Evolutionary conservation across 1,140 invertebrate species (phyloP).

Genomic region (Euglossa dilemma): DNA sequence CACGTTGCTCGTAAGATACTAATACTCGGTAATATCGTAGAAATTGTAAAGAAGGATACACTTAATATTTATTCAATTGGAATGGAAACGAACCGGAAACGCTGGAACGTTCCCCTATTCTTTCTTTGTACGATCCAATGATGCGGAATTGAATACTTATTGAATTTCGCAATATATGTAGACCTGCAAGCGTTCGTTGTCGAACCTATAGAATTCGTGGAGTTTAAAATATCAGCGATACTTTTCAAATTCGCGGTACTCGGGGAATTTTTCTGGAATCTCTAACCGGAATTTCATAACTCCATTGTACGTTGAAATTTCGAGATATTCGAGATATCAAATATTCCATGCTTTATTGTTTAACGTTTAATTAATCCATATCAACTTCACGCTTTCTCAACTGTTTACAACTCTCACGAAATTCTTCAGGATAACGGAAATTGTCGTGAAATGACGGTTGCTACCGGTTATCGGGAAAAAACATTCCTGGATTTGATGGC

Average conservation of each 20-base stretch:
- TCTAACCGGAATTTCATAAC: too few species aligned
- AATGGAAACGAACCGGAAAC: background rate
- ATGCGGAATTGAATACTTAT: background rate
- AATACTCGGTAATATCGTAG: background rate
- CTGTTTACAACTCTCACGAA: background rate
- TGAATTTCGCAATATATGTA: background rate
- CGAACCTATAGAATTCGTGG: background rate
- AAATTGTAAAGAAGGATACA: background rate
- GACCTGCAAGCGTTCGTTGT: background rate
- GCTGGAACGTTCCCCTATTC: too few species aligned
- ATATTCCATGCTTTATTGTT: too few species aligned
- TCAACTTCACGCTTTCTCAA: background rate
- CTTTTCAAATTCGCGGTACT: background rate
- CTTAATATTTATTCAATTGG: constrained; percentile 17
- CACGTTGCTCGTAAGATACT: background rate
- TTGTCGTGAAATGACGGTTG: background rate
- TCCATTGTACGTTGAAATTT: too few species aligned
- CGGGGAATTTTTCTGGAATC: background rate
- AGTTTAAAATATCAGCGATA: background rate
- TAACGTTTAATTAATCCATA: background rate
- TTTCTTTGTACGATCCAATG: background rate
- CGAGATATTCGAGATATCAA: too few species aligned
- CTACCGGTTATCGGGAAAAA: background rate
- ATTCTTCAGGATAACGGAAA: background rate
- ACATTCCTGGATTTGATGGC: background rate